Evolutionary conservation across 2,797 vertebrate genomes (phyloP).

Genomic region (Silurus lanzhouensis): DNA sequence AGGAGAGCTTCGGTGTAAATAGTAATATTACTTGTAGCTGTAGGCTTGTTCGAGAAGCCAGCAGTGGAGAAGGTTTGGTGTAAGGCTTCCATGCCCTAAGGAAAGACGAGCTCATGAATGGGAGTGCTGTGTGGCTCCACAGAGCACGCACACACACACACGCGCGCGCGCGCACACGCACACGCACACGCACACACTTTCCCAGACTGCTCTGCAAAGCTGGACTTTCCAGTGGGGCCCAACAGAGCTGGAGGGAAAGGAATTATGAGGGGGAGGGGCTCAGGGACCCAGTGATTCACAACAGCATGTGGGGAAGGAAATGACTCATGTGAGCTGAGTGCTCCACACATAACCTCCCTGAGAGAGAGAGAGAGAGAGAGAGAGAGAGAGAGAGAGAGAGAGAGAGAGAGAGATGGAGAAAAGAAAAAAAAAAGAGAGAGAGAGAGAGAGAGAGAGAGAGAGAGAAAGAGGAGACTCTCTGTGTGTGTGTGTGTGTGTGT

Average conservation of each 20-base stretch:
- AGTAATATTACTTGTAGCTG: constrained; percentile 23
- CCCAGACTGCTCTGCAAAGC: constrained; percentile 51
- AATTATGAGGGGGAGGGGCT: constrained; percentile 75
- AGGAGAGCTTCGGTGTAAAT: constrained; percentile 8
- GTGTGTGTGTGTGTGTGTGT: constrained; percentile 6
- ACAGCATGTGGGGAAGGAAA: constrained; percentile 98
- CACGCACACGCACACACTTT: constrained; percentile 27
- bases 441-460: too few species aligned
- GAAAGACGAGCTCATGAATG: constrained; percentile 57
- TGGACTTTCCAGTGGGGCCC: constrained; percentile 72
- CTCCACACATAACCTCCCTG: constrained; percentile 72
- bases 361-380: constrained; percentile 38
- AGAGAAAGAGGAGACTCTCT: too few species aligned
- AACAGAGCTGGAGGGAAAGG: constrained; percentile 56
- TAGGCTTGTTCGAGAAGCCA: constrained; percentile 18
- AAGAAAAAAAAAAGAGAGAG: background rate
- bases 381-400: background rate
- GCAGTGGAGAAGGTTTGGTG: background rate
- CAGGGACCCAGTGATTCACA: constrained; percentile 93
- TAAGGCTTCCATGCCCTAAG: constrained; percentile 16
- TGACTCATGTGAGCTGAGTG: constrained; percentile 89
- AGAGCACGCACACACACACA: constrained; percentile 23
- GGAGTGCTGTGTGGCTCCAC: constrained; percentile 50
- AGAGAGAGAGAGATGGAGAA: background rate
- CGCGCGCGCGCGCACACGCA: constrained; percentile 30